phyloP scores from a whole-genome alignment of 2,797 vertebrate species.

The Enteromius afrohamiltoni region DNA sequence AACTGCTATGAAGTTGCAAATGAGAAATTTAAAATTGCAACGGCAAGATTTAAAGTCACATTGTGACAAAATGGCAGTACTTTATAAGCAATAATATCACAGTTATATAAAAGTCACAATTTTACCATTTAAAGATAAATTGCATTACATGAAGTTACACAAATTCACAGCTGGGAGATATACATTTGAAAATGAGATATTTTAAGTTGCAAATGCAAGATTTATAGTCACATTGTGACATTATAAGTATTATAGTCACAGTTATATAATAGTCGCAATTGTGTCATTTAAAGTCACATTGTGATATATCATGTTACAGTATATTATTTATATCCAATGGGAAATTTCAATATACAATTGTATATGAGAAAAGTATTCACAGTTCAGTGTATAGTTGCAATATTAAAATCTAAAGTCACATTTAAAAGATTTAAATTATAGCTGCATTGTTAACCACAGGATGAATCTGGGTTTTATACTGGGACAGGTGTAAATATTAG shows the following conservation, averaged over 20 bases:
- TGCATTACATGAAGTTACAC: neutral
- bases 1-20: neutral
- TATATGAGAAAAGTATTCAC: neutral
- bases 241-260: neutral
- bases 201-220: neutral
- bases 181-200: neutral
- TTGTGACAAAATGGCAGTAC: no score
- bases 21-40: no score
- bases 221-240: no score
- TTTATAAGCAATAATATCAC: neutral
- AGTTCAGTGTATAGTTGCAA: neutral
- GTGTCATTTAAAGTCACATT: neutral
- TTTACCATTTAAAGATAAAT: neutral
- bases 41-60: no score
- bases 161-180: neutral
- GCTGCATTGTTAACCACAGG: neutral
- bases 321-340: neutral
- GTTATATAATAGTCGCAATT: neutral
- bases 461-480: neutral
- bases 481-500: neutral
- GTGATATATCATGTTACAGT: neutral
- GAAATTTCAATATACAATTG: neutral
- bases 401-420: neutral
- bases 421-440: neutral
- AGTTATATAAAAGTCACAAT: neutral